Conservation (phyloP, 2,113 vertebrate species). For the Zosterops borbonicus region DNA sequence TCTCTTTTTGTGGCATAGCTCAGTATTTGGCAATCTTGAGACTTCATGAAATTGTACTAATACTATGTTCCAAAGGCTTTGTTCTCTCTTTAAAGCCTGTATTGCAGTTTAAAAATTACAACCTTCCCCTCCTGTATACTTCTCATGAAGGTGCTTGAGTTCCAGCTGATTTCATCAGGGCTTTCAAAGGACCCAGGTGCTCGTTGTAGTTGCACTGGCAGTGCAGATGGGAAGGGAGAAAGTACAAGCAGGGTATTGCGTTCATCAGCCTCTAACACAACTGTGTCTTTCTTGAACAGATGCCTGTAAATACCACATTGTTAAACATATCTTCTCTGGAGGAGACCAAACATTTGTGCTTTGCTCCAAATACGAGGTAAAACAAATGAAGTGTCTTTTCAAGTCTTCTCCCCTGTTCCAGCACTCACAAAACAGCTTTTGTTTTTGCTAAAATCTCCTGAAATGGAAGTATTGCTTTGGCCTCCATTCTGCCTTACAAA, state of each 20-base stretch:
- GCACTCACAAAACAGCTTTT: background rate
- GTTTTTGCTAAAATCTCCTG: background rate
- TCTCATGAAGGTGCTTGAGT: background rate
- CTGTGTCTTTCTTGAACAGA: slow-evolving; percentile 59
- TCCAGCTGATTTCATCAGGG: background rate
- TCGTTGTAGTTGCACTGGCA: background rate
- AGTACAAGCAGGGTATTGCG: background rate
- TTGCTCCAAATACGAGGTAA: slow-evolving; percentile 87
- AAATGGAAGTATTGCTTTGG: background rate
- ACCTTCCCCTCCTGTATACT: background rate
- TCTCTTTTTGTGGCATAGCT: background rate
- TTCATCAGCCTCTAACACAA: background rate
- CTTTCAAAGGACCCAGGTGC: background rate
- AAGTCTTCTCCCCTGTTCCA: background rate
- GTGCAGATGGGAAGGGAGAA: background rate
- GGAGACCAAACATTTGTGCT: slow-evolving; percentile 94
- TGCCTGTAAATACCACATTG: slow-evolving; percentile 78
- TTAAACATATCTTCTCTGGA: slow-evolving; percentile 91
- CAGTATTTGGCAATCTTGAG: background rate
- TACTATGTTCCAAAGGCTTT: background rate
- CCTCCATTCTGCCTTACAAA: background rate
- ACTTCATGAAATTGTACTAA: background rate
- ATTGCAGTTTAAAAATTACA: background rate
- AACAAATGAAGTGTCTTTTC: background rate
- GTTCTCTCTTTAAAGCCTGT: background rate